A percentile compares a stretch with the other conserved stretches of the same genome.
Evolutionary conservation across 2,113 vertebrate species (phyloP).

Genomic region (Nettapus auritus): DNA sequence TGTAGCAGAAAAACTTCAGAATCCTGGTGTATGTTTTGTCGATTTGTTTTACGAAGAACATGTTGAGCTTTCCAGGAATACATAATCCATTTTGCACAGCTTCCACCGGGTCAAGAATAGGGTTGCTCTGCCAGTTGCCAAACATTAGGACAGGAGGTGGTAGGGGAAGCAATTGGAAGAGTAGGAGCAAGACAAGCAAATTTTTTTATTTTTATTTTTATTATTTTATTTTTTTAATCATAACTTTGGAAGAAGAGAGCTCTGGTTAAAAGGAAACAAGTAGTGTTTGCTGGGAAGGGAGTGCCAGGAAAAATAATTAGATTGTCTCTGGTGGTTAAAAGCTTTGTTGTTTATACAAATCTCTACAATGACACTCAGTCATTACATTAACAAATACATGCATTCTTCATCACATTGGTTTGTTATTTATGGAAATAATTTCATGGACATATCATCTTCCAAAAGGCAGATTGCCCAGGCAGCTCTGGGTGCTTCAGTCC

Average conservation of each 20-base stretch:
- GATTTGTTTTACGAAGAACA: background rate
- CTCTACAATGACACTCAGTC: background rate
- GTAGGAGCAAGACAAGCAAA: background rate
- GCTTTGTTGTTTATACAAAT: background rate
- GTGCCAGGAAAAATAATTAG: background rate
- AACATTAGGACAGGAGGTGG: background rate
- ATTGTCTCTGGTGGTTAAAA: background rate
- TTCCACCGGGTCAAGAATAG: background rate
- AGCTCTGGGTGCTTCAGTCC: background rate
- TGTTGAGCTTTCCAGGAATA: background rate
- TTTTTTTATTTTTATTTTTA: background rate
- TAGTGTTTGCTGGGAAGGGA: background rate
- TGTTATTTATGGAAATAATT: background rate
- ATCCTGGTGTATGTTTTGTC: background rate
- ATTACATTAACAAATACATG: background rate
- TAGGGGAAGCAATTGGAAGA: background rate
- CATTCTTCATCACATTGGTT: background rate
- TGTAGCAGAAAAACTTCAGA: background rate
- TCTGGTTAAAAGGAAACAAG: background rate
- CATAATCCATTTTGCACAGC: background rate
- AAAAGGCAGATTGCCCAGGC: background rate
- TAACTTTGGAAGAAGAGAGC: background rate
- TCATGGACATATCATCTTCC: background rate
- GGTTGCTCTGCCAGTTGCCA: background rate
- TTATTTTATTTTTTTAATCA: background rate